These are phyloP conservation scores for Orcinus orca DNA, from an alignment of 2,113 vertebrate species.

Conservation along the genomic window DNA sequence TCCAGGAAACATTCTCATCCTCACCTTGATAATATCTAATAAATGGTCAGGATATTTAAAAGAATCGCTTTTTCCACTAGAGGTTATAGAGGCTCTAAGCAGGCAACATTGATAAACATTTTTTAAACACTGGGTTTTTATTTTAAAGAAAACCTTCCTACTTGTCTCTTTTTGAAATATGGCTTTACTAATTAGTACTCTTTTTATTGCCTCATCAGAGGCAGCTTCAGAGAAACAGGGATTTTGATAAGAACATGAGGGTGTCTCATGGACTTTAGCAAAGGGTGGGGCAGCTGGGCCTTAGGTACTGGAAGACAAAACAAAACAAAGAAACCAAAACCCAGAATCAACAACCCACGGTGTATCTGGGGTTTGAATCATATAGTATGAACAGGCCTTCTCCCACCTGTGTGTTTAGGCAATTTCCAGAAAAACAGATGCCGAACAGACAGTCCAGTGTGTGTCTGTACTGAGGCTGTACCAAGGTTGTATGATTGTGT, in stretches of 20 bases:
- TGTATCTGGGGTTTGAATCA: background rate
- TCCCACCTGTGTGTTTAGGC: background rate
- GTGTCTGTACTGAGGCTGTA: background rate
- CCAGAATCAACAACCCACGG: background rate
- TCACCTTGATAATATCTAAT: background rate
- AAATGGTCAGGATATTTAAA: background rate
- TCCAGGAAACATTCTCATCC: background rate
- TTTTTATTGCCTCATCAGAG: background rate
- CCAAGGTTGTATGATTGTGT: too few relatives aligned
- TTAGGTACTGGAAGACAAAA: background rate
- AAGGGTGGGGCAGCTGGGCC: background rate
- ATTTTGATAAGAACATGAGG: background rate
- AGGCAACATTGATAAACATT: background rate
- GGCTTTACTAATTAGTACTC: background rate
- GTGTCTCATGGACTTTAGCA: background rate
- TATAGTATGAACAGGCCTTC: too few relatives aligned
- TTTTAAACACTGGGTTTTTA: background rate
- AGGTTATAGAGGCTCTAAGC: background rate
- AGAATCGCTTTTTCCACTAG: background rate
- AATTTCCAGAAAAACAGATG: background rate
- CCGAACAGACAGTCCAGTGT: background rate
- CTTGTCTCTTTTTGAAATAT: conserved; percentile 5
- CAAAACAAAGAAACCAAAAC: background rate
- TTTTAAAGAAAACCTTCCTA: background rate
- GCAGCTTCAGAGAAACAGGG: background rate